A percentile compares a stretch with the other conserved stretches of the same genome.
These are phyloP conservation scores for Chaetops frenatus DNA, from an alignment of 2,113 vertebrate species.

Conservation along the genomic window DNA sequence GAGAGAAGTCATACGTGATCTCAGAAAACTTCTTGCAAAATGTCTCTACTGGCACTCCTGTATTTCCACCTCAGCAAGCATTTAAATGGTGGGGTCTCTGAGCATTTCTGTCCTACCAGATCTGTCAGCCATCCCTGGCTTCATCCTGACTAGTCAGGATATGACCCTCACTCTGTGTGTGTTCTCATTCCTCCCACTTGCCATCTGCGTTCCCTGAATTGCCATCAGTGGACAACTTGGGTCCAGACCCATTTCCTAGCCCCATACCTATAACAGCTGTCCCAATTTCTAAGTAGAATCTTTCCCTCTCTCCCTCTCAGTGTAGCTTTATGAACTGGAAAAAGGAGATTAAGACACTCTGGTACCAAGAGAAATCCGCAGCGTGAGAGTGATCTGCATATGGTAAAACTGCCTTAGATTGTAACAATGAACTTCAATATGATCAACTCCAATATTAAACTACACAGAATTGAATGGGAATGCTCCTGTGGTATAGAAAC, in stretches of 20 bases:
- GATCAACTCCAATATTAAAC: background rate
- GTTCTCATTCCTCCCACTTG: background rate
- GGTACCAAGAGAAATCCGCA: background rate
- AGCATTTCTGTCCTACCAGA: background rate
- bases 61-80: background rate
- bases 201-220: background rate
- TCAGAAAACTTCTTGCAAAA: background rate
- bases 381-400: background rate
- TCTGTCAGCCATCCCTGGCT: background rate
- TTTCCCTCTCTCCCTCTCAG: background rate
- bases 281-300: background rate
- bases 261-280: background rate
- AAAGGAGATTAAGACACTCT: background rate
- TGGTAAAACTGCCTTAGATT: background rate
- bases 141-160: background rate
- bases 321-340: background rate
- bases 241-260: background rate
- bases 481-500: background rate
- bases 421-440: background rate
- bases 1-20: background rate
- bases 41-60: background rate
- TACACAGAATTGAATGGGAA: background rate
- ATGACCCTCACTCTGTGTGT: rapidly evolving
- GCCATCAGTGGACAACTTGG: background rate
- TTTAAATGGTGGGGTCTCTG: background rate